Percentiles rank a stretch among this genome's conserved stretches.
These are phyloP conservation scores for Tetranychus cinnabarinus DNA, from an alignment of 1,140 invertebrate species.

Conservation along the genomic window DNA sequence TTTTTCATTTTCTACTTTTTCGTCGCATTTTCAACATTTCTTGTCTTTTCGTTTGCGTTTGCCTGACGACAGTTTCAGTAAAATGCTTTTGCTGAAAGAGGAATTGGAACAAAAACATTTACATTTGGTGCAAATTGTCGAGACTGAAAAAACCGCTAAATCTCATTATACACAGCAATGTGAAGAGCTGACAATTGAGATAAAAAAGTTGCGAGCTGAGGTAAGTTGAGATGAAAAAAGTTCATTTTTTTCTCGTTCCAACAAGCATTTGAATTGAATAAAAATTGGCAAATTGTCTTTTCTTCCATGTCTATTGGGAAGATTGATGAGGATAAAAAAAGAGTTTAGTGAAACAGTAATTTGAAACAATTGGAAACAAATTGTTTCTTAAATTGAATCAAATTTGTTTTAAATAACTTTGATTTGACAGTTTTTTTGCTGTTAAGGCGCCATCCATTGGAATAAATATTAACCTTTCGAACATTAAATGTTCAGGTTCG, in stretches of 20 bases:
- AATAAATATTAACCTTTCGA: no score
- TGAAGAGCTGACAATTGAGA: conserved; percentile 62
- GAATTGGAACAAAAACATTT: conserved; percentile 79
- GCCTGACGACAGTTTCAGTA: conserved; percentile 47
- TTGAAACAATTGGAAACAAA: no score
- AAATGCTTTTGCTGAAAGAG: conserved; percentile 65
- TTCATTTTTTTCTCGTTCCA: neutral
- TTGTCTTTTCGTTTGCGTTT: conserved; percentile 13
- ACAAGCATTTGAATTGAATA: neutral
- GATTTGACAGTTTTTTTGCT: no score
- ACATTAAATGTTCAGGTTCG: no score
- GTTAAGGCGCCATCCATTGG: no score
- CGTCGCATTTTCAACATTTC: no score
- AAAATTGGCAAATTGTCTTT: neutral
- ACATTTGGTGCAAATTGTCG: conserved; percentile 70
- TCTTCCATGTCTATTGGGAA: no score
- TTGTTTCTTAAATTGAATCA: no score
- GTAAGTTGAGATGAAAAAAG: conserved; percentile 24
- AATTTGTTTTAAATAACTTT: no score
- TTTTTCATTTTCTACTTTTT: no score
- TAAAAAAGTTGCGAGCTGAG: conserved; percentile 68
- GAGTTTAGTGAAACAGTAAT: no score
- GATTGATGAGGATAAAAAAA: no score
- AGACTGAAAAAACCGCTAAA: conserved; percentile 73
- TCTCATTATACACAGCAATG: conserved; percentile 82